phyloP scores from a whole-genome alignment of 2,797 vertebrate genomes.

The Characodon lateralis region DNA sequence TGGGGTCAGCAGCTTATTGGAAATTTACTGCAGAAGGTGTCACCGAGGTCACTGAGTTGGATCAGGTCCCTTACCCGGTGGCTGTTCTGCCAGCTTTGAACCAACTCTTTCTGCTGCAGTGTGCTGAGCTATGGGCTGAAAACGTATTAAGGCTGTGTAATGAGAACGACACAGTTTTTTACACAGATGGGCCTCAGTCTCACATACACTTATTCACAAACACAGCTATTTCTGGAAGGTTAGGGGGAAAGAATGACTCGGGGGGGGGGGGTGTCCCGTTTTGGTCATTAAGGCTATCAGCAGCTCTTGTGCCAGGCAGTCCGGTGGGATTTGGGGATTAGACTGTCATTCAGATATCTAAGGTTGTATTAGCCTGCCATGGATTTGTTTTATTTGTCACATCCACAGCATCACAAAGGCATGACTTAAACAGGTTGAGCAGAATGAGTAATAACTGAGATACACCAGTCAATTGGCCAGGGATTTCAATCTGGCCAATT shows the following conservation, averaged over 20 bases:
- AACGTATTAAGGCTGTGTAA: constrained; percentile 63
- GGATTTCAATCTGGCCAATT: not conserved
- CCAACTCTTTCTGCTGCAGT: constrained; percentile 11
- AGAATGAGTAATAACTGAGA: not conserved
- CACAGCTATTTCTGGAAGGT: constrained; percentile 25
- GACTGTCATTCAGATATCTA: constrained; percentile 38
- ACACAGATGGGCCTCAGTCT: constrained; percentile 10
- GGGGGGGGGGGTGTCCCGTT: not conserved
- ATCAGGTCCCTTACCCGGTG: constrained; percentile 20
- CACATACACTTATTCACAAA: constrained; percentile 14
- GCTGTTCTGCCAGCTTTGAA: constrained; percentile 10
- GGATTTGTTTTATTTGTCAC: constrained; percentile 34
- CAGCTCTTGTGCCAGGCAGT: constrained; percentile 34
- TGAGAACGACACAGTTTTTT: constrained; percentile 49
- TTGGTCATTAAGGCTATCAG: constrained; percentile 42
- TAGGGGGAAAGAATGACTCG: constrained; percentile 37
- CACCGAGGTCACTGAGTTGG: constrained; percentile 57
- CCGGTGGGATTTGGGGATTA: constrained; percentile 45
- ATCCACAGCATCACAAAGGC: constrained; percentile 17
- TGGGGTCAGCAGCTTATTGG: constrained; percentile 58
- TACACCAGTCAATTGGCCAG: not conserved
- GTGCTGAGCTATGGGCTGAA: constrained; percentile 37
- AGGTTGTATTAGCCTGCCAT: constrained; percentile 38
- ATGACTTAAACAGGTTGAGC: constrained; percentile 3
- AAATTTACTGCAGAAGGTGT: constrained; percentile 60